Conservation (phyloP, 2,888 invertebrate species). For the Stenurella melanura region DNA sequence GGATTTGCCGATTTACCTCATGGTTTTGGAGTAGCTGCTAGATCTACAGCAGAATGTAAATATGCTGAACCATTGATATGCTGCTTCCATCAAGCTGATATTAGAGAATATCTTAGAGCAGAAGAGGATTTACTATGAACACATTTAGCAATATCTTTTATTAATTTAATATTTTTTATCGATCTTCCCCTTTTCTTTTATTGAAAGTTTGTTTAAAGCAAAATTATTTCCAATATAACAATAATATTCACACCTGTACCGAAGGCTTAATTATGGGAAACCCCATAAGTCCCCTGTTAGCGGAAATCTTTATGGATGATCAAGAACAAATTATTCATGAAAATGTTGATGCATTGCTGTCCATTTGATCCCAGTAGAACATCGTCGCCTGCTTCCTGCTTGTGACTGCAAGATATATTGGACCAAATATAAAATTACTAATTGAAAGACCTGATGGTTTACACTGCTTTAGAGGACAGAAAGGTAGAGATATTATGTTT, state of each 20-base stretch:
- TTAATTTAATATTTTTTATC: neutral
- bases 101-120: conserved; percentile 96
- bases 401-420: no score
- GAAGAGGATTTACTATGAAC: conserved; percentile 86
- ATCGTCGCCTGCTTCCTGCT: no score
- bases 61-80: conserved; percentile 94
- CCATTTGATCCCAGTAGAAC: no score
- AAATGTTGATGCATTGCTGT: no score
- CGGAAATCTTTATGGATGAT: no score
- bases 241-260: no score
- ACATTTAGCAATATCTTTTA: neutral
- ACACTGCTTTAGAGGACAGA: conserved; percentile 96
- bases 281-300: no score
- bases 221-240: no score
- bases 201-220: no score
- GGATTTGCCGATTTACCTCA: conserved; percentile 95
- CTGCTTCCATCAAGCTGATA: conserved; percentile 97
- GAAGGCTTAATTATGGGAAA: no score
- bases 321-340: no score
- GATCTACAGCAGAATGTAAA: conserved; percentile 94
- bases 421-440: conserved; percentile 93
- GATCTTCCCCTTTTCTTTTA: neutral
- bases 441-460: conserved; percentile 97
- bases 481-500: conserved; percentile 93
- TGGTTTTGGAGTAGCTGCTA: conserved; percentile 96